Evolutionary conservation across 2,797 vertebrate species (phyloP).

Genomic region (Aphelocoma californica): DNA sequence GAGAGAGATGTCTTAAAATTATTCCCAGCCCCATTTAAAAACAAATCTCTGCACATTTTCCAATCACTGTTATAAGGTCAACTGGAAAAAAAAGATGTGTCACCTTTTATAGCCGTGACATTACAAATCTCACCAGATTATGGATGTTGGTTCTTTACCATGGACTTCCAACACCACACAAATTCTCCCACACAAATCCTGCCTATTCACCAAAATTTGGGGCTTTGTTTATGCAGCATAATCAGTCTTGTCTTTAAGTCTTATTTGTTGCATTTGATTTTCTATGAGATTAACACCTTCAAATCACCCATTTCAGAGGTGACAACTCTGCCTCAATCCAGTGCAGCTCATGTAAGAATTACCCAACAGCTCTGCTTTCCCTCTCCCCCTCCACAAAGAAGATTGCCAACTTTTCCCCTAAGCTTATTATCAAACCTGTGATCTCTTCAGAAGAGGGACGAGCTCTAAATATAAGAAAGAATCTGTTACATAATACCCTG

Average conservation of each 20-base stretch:
- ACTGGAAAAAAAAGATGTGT: neutral
- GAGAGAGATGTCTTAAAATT: neutral
- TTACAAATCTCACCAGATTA: neutral
- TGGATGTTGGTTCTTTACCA: neutral
- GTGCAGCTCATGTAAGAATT: neutral
- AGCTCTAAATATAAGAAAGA: slow-evolving; percentile 40
- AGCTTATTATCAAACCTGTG: slow-evolving; percentile 44
- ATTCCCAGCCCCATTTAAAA: neutral
- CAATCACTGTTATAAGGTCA: neutral
- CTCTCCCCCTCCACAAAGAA: neutral
- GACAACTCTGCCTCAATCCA: neutral
- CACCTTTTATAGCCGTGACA: neutral
- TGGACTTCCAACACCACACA: neutral
- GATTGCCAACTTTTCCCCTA: neutral
- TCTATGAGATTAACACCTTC: neutral
- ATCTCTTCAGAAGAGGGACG: slow-evolving; percentile 5
- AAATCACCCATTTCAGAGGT: neutral
- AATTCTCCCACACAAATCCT: neutral
- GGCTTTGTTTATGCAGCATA: neutral
- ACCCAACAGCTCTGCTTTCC: neutral
- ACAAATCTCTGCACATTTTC: neutral
- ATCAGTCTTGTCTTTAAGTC: neutral
- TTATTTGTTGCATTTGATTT: neutral
- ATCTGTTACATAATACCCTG: neutral
- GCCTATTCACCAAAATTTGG: neutral